Evolutionary conservation across 2,888 invertebrate species (phyloP).

Genomic region (Melikaiella ostensackeni): DNA sequence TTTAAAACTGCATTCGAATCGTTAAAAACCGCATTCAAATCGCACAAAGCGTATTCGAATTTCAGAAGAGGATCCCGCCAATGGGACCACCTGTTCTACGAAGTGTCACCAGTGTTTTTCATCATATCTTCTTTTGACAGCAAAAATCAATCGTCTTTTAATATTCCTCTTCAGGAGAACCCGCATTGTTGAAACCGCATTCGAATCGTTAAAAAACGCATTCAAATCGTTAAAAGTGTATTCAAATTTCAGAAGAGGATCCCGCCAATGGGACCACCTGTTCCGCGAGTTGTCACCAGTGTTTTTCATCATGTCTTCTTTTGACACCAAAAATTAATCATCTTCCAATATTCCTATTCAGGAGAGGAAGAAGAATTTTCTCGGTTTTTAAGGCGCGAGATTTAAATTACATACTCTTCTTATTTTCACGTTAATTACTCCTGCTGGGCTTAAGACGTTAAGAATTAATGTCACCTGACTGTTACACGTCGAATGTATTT

Average conservation of each 20-base stretch:
- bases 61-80: neutral
- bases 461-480: constrained; percentile 37
- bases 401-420: constrained; percentile 3
- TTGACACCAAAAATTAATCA: neutral
- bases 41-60: neutral
- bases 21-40: neutral
- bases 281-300: neutral
- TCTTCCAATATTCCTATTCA: neutral
- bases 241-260: neutral
- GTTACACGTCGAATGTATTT: neutral
- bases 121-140: neutral
- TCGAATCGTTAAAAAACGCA: neutral
- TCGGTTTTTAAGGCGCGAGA: neutral
- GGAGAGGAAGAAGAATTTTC: neutral
- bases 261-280: constrained; percentile 7
- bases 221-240: neutral
- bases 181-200: neutral
- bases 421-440: constrained; percentile 27
- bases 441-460: constrained; percentile 10
- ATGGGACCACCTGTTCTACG: neutral
- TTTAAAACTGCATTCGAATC: neutral
- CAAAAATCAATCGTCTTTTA: neutral
- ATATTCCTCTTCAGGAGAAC: neutral
- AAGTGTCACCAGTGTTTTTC: neutral
- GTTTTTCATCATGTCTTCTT: neutral